Conservation (phyloP, 2,113 vertebrate species). For the Narcine bancroftii region DNA sequence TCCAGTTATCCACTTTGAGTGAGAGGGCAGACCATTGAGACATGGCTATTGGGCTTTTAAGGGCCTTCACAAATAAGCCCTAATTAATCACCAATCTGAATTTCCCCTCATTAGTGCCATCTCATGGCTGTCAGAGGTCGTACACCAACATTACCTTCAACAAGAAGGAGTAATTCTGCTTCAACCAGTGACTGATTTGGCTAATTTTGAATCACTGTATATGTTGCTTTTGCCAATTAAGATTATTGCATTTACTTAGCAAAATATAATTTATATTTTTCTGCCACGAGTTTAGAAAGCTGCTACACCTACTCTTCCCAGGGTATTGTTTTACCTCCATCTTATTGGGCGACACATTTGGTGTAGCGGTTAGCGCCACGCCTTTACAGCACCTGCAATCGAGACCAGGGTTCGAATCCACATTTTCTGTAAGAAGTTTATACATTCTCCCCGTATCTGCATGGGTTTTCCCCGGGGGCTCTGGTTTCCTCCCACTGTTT, state of each 20-base stretch:
- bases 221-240: not conserved
- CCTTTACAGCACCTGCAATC: no score
- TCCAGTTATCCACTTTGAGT: not conserved
- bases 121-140: not conserved
- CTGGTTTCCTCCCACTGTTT: no score
- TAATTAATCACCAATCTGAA: not conserved
- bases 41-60: not conserved
- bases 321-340: not conserved
- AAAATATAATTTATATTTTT: not conserved
- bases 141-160: not conserved
- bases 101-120: not conserved
- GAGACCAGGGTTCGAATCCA: no score
- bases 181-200: not conserved
- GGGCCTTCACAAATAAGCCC: not conserved
- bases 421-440: no score
- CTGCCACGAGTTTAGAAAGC: not conserved
- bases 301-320: not conserved
- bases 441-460: no score
- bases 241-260: not conserved
- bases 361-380: no score
- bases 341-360: no score
- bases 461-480: no score
- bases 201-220: not conserved
- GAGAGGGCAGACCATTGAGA: not conserved
- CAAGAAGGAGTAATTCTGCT: not conserved